Base-by-base conservation (phyloP, 2,888 invertebrate species). In the Catocala sponsa region DNA sequence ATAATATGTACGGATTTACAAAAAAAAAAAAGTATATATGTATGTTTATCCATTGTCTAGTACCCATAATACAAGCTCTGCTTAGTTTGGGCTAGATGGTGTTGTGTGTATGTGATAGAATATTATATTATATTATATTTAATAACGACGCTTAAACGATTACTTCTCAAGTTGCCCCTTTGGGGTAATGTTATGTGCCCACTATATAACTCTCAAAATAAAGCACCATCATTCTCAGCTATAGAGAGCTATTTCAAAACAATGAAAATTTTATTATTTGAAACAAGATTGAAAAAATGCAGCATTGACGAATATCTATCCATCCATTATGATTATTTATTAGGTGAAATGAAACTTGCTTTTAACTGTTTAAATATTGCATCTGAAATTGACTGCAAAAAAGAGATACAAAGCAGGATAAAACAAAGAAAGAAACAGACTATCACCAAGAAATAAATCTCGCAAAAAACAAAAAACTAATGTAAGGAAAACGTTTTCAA, bases 401-500 rank as follows among this genome's bases (percentile, higher is more conserved):
- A 25, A 25, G 15, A 47, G 15, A 15, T 25, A 15, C 15, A 47
- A 9, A 47, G 6, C 44, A 6, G 6, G 5, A 12, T 44, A 15
- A 47, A 25, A 47, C 11, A 25, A 47, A 25, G 25, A 47, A 9
- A 7, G 47, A 44, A 44, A 13, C 59, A 63, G 50, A 57, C 53
- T 65, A 65, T 38, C 61, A 61, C 54, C 54, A 54, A 52, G 57
- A 65, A 61, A 65, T 54, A 65, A 61, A 65, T 65, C 53, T 49
- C 53, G 61, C 65, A 61, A 61, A 65, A 65, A 61, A 65, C 53
- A 65, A 61, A 65, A 65, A 61, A 52, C 61, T 49, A 65, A 53
- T 61, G 54, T 65, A 65, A 65, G 52, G 48, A 65, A 61, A 65
- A 61, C 65, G 57, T 65, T 65, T 65, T 65, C 54, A 65, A 65